phyloP scores from a whole-genome alignment of 2,888 invertebrate species.

The Vandiemenella viatica region DNA sequence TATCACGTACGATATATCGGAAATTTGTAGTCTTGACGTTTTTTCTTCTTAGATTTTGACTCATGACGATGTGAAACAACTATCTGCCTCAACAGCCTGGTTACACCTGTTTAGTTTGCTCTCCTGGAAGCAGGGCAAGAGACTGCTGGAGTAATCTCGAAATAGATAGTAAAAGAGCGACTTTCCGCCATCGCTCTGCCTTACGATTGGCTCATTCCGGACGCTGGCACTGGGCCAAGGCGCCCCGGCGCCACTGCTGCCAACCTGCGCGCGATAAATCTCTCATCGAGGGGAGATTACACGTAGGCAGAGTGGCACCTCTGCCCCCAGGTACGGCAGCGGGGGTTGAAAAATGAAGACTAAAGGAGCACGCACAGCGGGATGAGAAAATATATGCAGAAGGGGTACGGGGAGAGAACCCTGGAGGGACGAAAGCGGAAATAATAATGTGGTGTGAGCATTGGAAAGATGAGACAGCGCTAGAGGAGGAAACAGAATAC shows the following conservation, averaged over 20 bases:
- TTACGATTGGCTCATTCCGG: background rate
- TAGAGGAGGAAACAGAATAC: no score
- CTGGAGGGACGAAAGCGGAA: background rate
- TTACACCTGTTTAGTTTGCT: no score
- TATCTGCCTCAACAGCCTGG: no score
- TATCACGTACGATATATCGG: no score
- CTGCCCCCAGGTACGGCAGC: background rate
- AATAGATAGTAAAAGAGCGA: background rate
- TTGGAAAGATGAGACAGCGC: no score
- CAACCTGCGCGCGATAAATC: background rate
- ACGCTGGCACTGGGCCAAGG: background rate
- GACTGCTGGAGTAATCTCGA: background rate
- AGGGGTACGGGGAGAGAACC: no score
- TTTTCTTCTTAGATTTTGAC: no score
- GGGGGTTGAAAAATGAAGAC: background rate
- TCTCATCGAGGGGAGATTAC: background rate
- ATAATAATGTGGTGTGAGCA: background rate
- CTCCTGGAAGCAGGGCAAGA: no score
- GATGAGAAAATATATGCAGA: background rate
- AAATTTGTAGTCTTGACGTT: no score
- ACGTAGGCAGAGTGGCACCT: no score
- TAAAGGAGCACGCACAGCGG: background rate
- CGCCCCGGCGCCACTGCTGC: background rate
- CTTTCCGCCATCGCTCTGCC: no score
- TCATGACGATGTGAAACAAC: no score